Percentiles rank a stretch among this genome's conserved stretches.
phyloP scores from a whole-genome alignment of 2,888 invertebrate genomes.

The Plebejus anna region DNA sequence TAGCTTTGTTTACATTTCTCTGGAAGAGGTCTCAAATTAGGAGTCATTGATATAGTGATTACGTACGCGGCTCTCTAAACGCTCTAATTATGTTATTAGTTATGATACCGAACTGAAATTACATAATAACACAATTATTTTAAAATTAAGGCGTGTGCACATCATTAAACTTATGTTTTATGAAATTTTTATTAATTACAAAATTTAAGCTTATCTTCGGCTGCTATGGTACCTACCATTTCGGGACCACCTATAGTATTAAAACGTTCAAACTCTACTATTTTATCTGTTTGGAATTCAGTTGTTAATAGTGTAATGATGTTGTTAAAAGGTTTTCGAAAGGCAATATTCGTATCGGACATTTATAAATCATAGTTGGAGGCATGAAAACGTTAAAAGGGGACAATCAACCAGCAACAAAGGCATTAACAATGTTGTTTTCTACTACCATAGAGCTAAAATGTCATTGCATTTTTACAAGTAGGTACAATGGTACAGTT shows the following conservation, averaged over 20 bases:
- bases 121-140: constrained; percentile 15
- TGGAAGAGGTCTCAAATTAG: constrained; percentile 6
- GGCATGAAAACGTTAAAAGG: constrained; percentile 6
- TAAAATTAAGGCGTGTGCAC: constrained; percentile 9
- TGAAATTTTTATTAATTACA: neutral
- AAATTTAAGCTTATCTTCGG: neutral
- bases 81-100: constrained; percentile 9
- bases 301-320: neutral
- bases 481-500: neutral
- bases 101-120: constrained; percentile 4
- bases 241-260: neutral
- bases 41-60: constrained; percentile 17
- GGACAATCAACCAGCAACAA: constrained; percentile 2
- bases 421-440: constrained; percentile 5
- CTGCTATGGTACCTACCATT: neutral
- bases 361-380: constrained; percentile 1
- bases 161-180: neutral
- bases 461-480: constrained; percentile 13
- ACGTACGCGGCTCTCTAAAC: constrained; percentile 1
- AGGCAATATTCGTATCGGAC: neutral
- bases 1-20: constrained; percentile 28
- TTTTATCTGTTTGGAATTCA: neutral
- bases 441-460: neutral
- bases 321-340: constrained; percentile 12
- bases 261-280: neutral